A percentile compares a stretch with the other conserved stretches of the same genome.
These are phyloP conservation scores for fruit fly (Drosophila melanogaster) DNA, from an alignment of 1,140 invertebrate genomes.

Conservation along the genomic window DNA sequence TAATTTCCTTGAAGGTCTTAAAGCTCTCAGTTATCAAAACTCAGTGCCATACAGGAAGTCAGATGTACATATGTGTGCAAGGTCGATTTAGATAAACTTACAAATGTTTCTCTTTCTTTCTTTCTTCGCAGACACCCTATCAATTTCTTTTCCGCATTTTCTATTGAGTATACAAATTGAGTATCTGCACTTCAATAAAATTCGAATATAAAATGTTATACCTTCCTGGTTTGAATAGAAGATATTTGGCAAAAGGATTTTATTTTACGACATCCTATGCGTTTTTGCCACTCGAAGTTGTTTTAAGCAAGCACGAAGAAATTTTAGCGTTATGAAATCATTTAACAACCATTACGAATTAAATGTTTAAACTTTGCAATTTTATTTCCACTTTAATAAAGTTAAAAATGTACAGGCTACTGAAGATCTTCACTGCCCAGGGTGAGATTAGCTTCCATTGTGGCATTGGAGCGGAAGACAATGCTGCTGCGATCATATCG, in stretches of 20 bases:
- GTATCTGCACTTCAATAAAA: too few relatives aligned
- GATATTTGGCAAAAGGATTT: background rate
- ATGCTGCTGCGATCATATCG: constrained; percentile 70
- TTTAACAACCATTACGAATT: background rate
- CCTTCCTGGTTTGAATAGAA: background rate
- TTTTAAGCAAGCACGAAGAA: background rate
- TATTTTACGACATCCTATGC: background rate
- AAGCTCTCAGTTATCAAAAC: constrained; percentile 8
- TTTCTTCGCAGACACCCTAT: background rate
- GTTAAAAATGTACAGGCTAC: background rate
- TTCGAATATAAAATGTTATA: background rate
- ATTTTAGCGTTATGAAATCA: background rate
- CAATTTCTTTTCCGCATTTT: constrained; percentile 13
- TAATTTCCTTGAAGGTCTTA: constrained; percentile 12
- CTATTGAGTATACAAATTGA: background rate
- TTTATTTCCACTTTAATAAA: too few relatives aligned
- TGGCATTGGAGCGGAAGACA: constrained; percentile 72
- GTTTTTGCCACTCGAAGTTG: background rate
- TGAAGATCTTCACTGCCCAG: constrained; percentile 27
- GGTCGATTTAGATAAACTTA: constrained; percentile 14
- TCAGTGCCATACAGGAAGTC: constrained; percentile 22
- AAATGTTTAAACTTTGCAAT: too few relatives aligned
- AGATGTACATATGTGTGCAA: constrained; percentile 4
- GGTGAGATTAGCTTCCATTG: constrained; percentile 66
- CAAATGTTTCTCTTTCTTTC: background rate